A percentile compares a stretch with the other conserved stretches of the same genome.
Conservation (phyloP, 2,888 invertebrate genomes). For the Bunonema sp. region DNA sequence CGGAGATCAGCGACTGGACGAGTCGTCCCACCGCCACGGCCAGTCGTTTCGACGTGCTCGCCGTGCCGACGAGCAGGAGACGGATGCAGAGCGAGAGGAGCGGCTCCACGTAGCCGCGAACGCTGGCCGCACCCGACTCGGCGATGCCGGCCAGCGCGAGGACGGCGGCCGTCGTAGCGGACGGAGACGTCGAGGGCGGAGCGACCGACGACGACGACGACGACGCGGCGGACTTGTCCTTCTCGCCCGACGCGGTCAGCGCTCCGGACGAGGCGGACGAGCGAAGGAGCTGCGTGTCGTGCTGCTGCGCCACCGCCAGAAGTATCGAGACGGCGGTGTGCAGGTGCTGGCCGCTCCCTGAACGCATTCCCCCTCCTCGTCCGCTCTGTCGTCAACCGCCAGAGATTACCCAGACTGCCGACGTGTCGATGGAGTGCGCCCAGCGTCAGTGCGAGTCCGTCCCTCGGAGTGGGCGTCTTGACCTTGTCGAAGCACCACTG, state of each 20-base stretch:
- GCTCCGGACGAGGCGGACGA: too few relatives aligned
- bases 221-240: too few relatives aligned
- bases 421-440: constrained; percentile 71
- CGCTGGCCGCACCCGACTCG: too few relatives aligned
- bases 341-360: constrained; percentile 76
- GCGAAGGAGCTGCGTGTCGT: too few relatives aligned
- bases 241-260: too few relatives aligned
- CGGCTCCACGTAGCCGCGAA: constrained; percentile 79
- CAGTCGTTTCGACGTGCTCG: too few relatives aligned
- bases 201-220: too few relatives aligned
- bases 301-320: constrained; percentile 80
- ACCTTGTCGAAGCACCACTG: constrained; percentile 71
- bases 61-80: constrained; percentile 47
- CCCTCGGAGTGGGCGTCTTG: constrained; percentile 62
- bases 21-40: too few relatives aligned
- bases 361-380: not conserved
- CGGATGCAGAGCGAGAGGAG: constrained; percentile 76
- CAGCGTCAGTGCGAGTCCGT: constrained; percentile 72
- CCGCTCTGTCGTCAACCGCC: not conserved
- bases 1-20: constrained; percentile 88
- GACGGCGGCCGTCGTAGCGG: too few relatives aligned
- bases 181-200: too few relatives aligned
- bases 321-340: constrained; percentile 84
- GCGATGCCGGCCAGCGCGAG: too few relatives aligned
- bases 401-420: not conserved